Conservation (phyloP, 2,797 vertebrate species). For the Ibycter americanus region DNA sequence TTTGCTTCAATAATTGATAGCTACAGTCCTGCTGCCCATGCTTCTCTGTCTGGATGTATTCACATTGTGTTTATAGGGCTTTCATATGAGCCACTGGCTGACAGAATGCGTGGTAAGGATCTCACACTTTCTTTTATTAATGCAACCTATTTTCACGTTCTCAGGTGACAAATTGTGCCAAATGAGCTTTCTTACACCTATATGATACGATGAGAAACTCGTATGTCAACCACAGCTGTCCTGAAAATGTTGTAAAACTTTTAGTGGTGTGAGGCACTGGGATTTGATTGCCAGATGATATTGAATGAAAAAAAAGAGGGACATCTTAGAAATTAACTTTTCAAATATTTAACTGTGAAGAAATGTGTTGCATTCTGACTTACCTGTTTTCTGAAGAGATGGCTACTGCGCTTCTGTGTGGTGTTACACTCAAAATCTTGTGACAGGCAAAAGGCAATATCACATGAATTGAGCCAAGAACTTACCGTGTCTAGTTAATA, state of each 20-base stretch:
- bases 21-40: slow-evolving; percentile 59
- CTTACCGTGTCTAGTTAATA: not conserved
- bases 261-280: not conserved
- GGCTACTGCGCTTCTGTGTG: not conserved
- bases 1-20: slow-evolving; percentile 79
- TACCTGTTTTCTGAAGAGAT: not conserved
- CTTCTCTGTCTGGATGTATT: slow-evolving; percentile 66
- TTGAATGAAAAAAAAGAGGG: not conserved
- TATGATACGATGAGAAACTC: slow-evolving; percentile 39
- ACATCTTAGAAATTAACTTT: not conserved
- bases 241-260: not conserved
- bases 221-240: slow-evolving; percentile 40
- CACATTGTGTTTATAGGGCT: slow-evolving; percentile 32
- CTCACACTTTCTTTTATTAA: slow-evolving; percentile 55
- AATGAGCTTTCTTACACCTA: slow-evolving; percentile 63
- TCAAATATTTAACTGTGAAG: not conserved
- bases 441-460: not conserved
- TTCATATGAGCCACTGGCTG: slow-evolving; percentile 8
- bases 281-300: not conserved
- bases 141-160: slow-evolving; percentile 65
- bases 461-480: not conserved
- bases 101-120: not conserved
- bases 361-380: not conserved
- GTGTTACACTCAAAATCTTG: not conserved
- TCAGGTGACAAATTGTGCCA: slow-evolving; percentile 63